Conservation (phyloP, 2,888 invertebrate genomes). For the Apomyelois bistriatella region DNA sequence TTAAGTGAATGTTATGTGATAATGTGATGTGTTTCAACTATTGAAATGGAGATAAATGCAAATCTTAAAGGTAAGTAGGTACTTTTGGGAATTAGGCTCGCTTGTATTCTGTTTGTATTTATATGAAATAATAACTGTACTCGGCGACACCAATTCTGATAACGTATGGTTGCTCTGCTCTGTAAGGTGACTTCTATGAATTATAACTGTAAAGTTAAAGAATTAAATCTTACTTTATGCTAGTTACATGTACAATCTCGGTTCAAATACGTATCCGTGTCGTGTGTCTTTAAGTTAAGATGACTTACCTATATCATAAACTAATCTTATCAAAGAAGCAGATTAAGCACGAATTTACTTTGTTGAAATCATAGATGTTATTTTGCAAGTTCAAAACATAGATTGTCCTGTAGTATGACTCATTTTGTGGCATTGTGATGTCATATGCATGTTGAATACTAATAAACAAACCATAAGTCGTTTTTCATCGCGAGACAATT, state of each 20-base stretch:
- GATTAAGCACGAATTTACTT: constrained; percentile 18
- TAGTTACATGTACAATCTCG: too few species aligned
- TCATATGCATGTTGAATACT: constrained; percentile 58
- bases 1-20: constrained; percentile 46
- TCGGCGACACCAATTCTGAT: constrained; percentile 54
- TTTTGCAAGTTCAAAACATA: background rate
- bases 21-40: constrained; percentile 58
- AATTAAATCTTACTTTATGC: too few species aligned
- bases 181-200: constrained; percentile 3
- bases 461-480: constrained; percentile 43
- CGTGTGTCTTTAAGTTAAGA: constrained; percentile 22
- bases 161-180: constrained; percentile 40
- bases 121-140: constrained; percentile 70
- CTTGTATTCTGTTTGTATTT: constrained; percentile 64
- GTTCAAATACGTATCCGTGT: constrained; percentile 2
- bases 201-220: too few species aligned
- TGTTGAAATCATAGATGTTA: background rate
- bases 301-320: background rate
- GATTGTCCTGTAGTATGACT: constrained; percentile 41
- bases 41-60: constrained; percentile 71
- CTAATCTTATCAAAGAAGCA: background rate
- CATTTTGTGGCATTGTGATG: constrained; percentile 66
- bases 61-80: constrained; percentile 68
- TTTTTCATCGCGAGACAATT: background rate
- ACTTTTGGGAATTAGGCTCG: constrained; percentile 27